Conservation (phyloP, 30 jellyfish, hydroid and myxozoan species). For the Chrysaora quinquecirrha region DNA sequence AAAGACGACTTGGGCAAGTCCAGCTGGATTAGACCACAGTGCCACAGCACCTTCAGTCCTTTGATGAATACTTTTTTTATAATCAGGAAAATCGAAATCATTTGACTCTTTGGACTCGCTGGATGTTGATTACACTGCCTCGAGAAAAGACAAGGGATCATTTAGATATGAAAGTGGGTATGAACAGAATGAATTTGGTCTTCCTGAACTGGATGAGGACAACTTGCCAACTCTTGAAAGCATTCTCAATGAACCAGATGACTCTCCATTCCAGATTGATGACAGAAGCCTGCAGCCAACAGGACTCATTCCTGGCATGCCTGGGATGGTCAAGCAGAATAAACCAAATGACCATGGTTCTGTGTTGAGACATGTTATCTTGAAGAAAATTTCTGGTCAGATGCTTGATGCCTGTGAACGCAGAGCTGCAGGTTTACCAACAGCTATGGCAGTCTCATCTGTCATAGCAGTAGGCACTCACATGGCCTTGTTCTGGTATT, state of each 20-base stretch:
- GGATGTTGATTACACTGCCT: constrained; percentile 70
- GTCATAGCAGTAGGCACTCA: constrained; percentile 97
- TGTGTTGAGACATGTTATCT: constrained; percentile 91
- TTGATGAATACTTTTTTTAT: too few relatives aligned
- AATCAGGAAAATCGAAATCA: constrained; percentile 54
- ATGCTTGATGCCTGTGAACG: constrained; percentile 97
- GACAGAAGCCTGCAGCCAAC: constrained; percentile 58
- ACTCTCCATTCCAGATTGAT: constrained; percentile 67
- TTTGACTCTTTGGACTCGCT: constrained; percentile 81
- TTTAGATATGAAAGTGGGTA: constrained; percentile 48
- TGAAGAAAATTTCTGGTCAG: constrained; percentile 92
- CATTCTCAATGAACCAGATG: constrained; percentile 86
- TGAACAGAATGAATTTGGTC: constrained; percentile 64
- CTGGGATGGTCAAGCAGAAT: constrained; percentile 68
- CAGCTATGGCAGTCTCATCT: constrained; percentile 94
- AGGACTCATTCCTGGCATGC: constrained; percentile 54
- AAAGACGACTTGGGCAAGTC: too few relatives aligned
- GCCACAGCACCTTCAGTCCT: too few relatives aligned
- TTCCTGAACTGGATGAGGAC: constrained; percentile 84
- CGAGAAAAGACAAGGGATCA: constrained; percentile 57
- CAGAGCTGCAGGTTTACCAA: constrained; percentile 98
- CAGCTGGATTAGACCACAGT: too few relatives aligned
- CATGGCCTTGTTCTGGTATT: constrained; percentile 96
- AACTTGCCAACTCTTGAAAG: constrained; percentile 92
- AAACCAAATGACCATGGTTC: constrained; percentile 87